These are phyloP conservation scores for Desmophyllum pertusum DNA, from an alignment of 92 coral and sea anemone species.

Conservation along the genomic window DNA sequence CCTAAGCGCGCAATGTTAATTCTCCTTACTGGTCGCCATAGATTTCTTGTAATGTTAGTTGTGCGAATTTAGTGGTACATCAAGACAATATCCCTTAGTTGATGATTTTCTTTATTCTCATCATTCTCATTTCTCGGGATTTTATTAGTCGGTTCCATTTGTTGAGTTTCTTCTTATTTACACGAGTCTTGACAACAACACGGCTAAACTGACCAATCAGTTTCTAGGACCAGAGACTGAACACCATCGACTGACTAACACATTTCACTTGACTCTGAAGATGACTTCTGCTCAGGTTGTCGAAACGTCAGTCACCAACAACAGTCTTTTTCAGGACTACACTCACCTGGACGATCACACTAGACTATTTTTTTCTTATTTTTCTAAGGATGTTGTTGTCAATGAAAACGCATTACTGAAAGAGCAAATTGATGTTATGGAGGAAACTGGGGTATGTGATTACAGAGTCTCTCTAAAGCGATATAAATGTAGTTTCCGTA, in stretches of 20 bases:
- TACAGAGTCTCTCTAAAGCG: background rate
- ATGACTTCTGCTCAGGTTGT: too few relatives aligned
- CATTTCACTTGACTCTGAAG: too few relatives aligned
- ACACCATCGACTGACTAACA: too few relatives aligned
- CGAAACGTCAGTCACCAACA: too few relatives aligned
- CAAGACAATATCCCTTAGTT: background rate
- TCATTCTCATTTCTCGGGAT: background rate
- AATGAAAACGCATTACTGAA: slow-evolving; percentile 60
- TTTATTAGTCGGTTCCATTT: background rate
- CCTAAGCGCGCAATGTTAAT: background rate
- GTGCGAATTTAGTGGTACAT: too few relatives aligned
- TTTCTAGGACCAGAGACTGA: too few relatives aligned
- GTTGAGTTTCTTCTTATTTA: too few relatives aligned
- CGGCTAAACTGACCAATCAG: too few relatives aligned
- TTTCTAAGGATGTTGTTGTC: slow-evolving; percentile 35
- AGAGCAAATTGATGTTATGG: slow-evolving; percentile 34
- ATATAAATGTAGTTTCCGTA: too few relatives aligned
- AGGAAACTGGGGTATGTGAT: slow-evolving; percentile 28
- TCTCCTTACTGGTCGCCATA: background rate
- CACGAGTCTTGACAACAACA: too few relatives aligned
- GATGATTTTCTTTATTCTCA: background rate
- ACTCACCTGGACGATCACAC: too few relatives aligned
- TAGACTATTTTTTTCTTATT: background rate
- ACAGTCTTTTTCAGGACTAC: too few relatives aligned
- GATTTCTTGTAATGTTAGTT: background rate